phyloP scores from a whole-genome alignment of 2,797 vertebrate species.

The Halcyon badia region DNA sequence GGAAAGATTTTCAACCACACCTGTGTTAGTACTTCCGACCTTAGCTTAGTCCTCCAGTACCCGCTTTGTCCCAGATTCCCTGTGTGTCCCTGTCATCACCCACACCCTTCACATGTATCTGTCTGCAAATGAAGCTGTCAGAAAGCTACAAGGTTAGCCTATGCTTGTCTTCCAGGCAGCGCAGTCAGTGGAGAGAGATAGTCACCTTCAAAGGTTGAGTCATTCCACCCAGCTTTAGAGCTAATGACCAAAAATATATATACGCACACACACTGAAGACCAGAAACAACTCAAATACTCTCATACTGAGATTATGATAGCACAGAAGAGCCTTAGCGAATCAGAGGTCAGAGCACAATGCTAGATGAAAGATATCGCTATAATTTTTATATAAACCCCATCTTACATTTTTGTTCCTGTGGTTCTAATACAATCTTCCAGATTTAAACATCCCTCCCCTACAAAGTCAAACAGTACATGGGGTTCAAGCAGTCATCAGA shows the following conservation, averaged over 20 bases:
- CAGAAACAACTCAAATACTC: background rate
- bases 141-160: background rate
- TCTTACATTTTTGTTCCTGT: background rate
- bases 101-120: background rate
- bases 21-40: background rate
- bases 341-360: background rate
- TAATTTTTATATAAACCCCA: background rate
- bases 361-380: background rate
- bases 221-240: background rate
- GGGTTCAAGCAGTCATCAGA: background rate
- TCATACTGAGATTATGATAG: background rate
- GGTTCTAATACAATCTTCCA: background rate
- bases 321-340: background rate
- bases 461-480: background rate
- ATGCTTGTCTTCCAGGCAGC: background rate
- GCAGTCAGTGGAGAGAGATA: background rate
- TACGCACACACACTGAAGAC: background rate
- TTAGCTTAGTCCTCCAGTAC: background rate
- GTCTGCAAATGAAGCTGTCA: constrained; percentile 43
- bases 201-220: constrained; percentile 11
- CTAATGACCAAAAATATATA: background rate
- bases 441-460: background rate
- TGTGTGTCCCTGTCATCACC: background rate
- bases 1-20: background rate
- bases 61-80: background rate